Percentiles rank a stretch among this genome's conserved stretches.
These are phyloP conservation scores for Betta splendens DNA, from an alignment of 2,797 vertebrate species.

Conservation along the genomic window DNA sequence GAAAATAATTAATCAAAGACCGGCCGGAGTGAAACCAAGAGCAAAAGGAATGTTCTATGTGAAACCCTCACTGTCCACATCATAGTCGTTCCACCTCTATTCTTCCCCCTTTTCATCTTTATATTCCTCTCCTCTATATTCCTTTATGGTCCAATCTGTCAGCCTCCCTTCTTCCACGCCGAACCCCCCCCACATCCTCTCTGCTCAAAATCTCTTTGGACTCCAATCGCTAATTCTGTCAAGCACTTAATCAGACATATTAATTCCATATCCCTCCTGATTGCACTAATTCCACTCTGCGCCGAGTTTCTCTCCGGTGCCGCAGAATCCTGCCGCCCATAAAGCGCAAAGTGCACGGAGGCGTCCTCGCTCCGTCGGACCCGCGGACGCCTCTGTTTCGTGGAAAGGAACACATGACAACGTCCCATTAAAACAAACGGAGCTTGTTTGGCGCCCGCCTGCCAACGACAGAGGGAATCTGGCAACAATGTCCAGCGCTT, in stretches of 20 bases:
- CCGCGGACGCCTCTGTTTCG: slow-evolving; percentile 36
- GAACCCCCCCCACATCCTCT: slow-evolving; percentile 18
- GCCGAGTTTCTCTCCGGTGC: slow-evolving; percentile 30
- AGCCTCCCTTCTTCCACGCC: slow-evolving; percentile 26
- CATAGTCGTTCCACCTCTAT: slow-evolving; percentile 9
- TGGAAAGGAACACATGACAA: slow-evolving; percentile 24
- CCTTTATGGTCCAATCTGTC: slow-evolving; percentile 26
- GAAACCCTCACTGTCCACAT: background rate
- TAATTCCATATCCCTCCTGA: slow-evolving; percentile 73
- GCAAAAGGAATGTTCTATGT: slow-evolving; percentile 13
- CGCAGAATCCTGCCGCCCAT: too few species aligned
- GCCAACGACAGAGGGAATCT: slow-evolving; percentile 21
- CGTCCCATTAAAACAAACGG: slow-evolving; percentile 32
- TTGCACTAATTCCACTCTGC: slow-evolving; percentile 63
- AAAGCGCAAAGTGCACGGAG: too few species aligned
- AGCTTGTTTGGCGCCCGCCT: slow-evolving; percentile 21
- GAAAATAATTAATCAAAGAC: slow-evolving; percentile 59
- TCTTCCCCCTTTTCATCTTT: slow-evolving; percentile 14
- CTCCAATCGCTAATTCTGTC: slow-evolving; percentile 72
- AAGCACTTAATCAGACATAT: slow-evolving; percentile 77
- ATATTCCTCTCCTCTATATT: too few species aligned
- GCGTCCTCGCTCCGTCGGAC: slow-evolving; percentile 3
- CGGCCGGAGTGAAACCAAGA: slow-evolving; percentile 26
- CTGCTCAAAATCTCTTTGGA: slow-evolving; percentile 66
- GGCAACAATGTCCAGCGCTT: slow-evolving; percentile 7